Base-by-base conservation (phyloP, 2,888 invertebrate species). In the Cosmia trapezina region DNA sequence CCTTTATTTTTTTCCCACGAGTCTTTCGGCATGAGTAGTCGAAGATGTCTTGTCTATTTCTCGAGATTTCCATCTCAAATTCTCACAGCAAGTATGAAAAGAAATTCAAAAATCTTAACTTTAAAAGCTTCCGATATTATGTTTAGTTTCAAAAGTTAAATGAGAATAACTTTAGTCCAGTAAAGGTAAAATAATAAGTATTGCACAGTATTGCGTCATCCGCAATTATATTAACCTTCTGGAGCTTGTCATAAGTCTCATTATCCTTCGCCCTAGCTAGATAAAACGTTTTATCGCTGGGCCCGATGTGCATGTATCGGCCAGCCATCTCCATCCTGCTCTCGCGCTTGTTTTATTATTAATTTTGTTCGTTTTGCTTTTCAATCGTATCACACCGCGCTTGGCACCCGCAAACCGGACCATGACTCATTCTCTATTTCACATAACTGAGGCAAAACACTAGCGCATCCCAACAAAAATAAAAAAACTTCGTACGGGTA, bases 171-270 rank as follows among this genome's bases (percentile, higher is more conserved):
- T 37, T 37, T 37, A 37, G 0, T 37, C 37, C 37, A 75, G 45
- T 68, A 71, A 65, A 70, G 49, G 69, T 72, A 80, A 71, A 76
- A 57, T 59, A 76, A 73, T 57, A 78, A 78, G 76, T 84, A 83
- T 87, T 87, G 74, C 85, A 70, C 78, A 78, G 54, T 75, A 76
- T 87, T 87, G 85, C 87, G 65, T 87, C 87, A 87, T 81, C 37
- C 60, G 22, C 54, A 70, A 67, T 84, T 69, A 67, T 79, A 69
- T 41, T 28, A 61, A 60, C 79, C 81, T 86, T 83, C 60, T 69
- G 33, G 1, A 8, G 54, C 63, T 64, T 64, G 69, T 37, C 56
- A 71, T 75, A 86, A 79, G 85, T 60, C 43, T 64, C 47, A 74
- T 61, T 84, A 86, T 86, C 83, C 83, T 86, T 82, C 64, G 69